Conservation (phyloP, 2,888 invertebrate genomes). For the Archips xylosteana region DNA sequence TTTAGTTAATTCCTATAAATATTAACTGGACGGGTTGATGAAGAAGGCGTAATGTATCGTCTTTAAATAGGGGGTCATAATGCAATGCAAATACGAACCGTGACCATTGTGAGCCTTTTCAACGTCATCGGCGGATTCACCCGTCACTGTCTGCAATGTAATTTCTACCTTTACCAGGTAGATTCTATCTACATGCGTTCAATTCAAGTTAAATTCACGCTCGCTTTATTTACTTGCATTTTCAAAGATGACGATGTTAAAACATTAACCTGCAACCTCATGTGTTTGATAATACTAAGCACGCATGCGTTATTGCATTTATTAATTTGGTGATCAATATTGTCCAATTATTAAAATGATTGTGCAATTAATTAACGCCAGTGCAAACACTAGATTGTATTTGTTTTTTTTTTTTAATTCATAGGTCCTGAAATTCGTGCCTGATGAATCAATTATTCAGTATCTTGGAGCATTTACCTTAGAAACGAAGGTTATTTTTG, state of each 20-base stretch:
- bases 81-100: background rate
- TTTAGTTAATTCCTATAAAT: slow-evolving; percentile 21
- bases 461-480: slow-evolving; percentile 33
- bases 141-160: background rate
- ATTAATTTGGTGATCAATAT: background rate
- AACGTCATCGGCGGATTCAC: background rate
- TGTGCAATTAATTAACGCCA: background rate
- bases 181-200: background rate
- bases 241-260: background rate
- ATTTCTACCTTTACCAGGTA: background rate
- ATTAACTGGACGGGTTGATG: background rate
- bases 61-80: background rate
- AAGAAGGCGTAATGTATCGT: background rate
- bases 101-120: background rate
- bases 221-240: background rate
- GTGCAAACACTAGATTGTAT: background rate
- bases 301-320: slow-evolving; percentile 9
- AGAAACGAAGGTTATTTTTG: slow-evolving; percentile 20
- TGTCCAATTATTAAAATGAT: slow-evolving; percentile 1
- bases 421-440: background rate
- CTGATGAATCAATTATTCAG: background rate
- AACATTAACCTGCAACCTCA: background rate
- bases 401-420: background rate
- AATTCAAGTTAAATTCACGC: background rate
- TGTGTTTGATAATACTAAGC: slow-evolving; percentile 4